Evolutionary conservation across 2,113 vertebrate species (phyloP).

Genomic region (Cavia aperea): DNA sequence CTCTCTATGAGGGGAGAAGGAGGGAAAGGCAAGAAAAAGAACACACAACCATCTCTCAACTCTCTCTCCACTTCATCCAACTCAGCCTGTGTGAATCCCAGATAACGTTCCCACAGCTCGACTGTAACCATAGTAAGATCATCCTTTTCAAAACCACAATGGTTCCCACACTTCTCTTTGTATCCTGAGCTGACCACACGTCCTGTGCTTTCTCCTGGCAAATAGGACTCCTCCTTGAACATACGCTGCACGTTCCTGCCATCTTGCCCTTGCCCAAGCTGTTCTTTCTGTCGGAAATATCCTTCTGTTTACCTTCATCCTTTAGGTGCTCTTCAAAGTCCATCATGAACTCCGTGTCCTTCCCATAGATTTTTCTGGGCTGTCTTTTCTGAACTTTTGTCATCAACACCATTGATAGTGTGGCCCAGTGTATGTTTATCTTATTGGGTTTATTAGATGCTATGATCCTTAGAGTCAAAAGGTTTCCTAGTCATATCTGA

Average conservation of each 20-base stretch:
- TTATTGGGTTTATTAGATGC: not conserved
- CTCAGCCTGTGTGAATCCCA: not conserved
- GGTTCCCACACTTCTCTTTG: not conserved
- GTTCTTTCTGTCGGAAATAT: not conserved
- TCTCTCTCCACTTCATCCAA: not conserved
- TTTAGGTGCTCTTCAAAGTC: not conserved
- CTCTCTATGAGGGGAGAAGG: not conserved
- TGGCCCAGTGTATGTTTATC: not conserved
- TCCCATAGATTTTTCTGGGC: not conserved
- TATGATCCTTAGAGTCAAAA: not conserved
- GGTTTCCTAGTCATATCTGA: not conserved
- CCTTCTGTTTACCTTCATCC: not conserved
- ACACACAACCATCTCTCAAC: not conserved
- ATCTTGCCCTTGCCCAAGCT: not conserved
- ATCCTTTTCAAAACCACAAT: not conserved
- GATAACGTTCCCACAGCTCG: not conserved
- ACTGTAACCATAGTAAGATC: not conserved
- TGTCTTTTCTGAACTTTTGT: not conserved
- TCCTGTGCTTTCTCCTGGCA: not conserved
- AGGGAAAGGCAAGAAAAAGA: not conserved
- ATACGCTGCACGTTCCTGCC: not conserved
- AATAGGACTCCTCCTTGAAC: not conserved
- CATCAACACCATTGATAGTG: not conserved
- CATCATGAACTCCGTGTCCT: not conserved
- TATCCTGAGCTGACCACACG: not conserved